A percentile compares a stretch with the other conserved stretches of the same genome.
Conservation (phyloP, 2,888 invertebrate species). For the Laspeyria flexula region DNA sequence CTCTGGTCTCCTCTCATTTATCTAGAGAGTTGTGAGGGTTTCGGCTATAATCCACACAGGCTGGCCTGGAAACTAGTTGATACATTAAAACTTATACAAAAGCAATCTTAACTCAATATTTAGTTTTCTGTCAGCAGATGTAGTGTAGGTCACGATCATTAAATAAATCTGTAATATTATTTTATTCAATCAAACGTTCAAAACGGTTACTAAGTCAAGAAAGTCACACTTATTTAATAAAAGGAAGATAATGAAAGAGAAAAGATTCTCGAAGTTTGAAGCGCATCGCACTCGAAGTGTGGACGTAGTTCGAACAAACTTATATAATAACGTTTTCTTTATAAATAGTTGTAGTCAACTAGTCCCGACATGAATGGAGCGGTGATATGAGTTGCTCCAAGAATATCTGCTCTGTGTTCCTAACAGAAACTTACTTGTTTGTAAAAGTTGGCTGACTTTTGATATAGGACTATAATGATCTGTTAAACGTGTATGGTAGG, state of each 20-base stretch:
- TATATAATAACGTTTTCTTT: conserved; percentile 41
- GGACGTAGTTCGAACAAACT: conserved; percentile 17
- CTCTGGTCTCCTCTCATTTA: too few relatives aligned
- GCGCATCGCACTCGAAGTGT: conserved; percentile 4
- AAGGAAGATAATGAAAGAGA: conserved; percentile 9
- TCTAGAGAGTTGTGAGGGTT: too few relatives aligned
- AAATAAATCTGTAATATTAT: too few relatives aligned
- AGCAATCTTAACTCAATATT: too few relatives aligned
- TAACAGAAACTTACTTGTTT: background rate
- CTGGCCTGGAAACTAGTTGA: too few relatives aligned
- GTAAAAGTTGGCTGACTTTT: too few relatives aligned
- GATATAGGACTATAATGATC: too few relatives aligned
- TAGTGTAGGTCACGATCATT: too few relatives aligned
- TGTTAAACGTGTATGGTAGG: too few relatives aligned
- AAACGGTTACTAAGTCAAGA: background rate
- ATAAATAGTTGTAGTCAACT: conserved; percentile 39
- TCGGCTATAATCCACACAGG: too few relatives aligned
- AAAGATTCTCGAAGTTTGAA: conserved; percentile 25
- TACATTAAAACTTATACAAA: too few relatives aligned
- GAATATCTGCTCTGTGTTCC: background rate
- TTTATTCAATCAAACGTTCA: background rate
- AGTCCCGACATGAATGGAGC: background rate
- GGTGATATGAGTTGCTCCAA: background rate
- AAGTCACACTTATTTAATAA: conserved; percentile 4
- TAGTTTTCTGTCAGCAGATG: too few relatives aligned